Evolutionary conservation across 1,140 invertebrate genomes (phyloP), one percentile per base, ranked within the genome.

Genomic region (Campodea augens): DNA sequence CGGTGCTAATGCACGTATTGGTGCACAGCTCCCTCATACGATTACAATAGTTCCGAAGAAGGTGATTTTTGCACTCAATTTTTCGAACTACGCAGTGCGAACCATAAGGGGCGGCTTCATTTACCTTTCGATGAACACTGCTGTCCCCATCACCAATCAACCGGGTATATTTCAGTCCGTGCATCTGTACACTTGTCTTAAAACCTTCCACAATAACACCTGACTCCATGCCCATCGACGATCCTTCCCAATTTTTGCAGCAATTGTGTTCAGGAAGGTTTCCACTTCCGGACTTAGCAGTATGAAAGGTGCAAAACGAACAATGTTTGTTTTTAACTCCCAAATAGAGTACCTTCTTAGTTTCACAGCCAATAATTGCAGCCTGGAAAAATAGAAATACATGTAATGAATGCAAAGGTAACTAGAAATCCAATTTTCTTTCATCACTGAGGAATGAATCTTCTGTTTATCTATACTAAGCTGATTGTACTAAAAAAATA

Each of bases 181-280:
- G 47, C n/a, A 22, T 45, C 25, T 27, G 25, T 15, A 45, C 15
- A 19, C 37, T 45, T 22, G 24, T 13, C 19, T 15, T 12, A 41
- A 48, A 48, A 2, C 47, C 47, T 15, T 44, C 38, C 2, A 29
- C 23, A 18, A 48, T 41, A 3, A 48, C 20, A 36, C 44, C 47
- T 29, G 47, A 13, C 29, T 48, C 38, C 47, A 48, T 48, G 24
- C 24, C 25, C 19, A 57, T 51, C 18, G 4, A 51, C 46, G 47
- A 5, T 47, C 47, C 47, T 54, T 22, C 54, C 13, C 43, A 44
- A 5, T 43, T 43, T 46, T 61, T 65, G 20, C 56, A 51, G 4
- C 46, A 44, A 43, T 62, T 67, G 49, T 55, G 59, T 52, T 62
- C 64, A 40, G 62, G 63, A 44, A 58, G 47, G 0, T 63, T 49